These are phyloP conservation scores for Anisognathus igniventris DNA, from an alignment of 2,797 vertebrate genomes.

Conservation along the genomic window DNA sequence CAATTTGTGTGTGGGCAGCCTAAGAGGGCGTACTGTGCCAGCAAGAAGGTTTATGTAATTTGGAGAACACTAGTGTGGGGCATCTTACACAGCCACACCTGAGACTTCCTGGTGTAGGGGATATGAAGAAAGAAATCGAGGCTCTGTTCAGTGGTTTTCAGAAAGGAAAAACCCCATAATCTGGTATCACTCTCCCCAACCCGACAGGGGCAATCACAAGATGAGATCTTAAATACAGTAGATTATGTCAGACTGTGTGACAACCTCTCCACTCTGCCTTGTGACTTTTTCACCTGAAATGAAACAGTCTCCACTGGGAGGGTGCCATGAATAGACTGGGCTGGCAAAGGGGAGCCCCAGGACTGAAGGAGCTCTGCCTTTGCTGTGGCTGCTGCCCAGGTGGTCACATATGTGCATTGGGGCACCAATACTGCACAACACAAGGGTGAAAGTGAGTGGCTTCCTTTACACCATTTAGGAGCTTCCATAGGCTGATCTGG, in stretches of 20 bases:
- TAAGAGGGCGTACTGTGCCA: not conserved
- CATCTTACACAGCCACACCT: not conserved
- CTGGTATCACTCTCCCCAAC: not conserved
- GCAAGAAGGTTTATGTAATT: not conserved
- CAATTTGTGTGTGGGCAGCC: not conserved
- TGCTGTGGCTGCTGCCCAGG: not conserved
- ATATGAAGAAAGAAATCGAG: not conserved
- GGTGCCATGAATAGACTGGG: not conserved
- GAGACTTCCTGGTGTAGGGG: not conserved
- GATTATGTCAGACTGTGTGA: not conserved
- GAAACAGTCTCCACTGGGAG: rapidly evolving
- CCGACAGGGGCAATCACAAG: not conserved
- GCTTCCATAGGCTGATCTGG: not conserved
- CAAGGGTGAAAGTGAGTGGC: not conserved
- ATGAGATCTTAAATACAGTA: not conserved
- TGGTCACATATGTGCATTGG: rapidly evolving
- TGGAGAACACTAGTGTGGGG: not conserved
- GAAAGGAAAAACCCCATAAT: not conserved
- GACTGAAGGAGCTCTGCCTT: not conserved
- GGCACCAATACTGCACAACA: not conserved
- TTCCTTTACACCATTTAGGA: not conserved
- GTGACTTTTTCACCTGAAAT: not conserved
- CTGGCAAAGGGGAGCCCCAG: not conserved
- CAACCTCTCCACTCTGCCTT: not conserved
- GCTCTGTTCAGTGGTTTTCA: not conserved